Conservation (phyloP, 2,888 invertebrate genomes). For the Heteropelma amictum region DNA sequence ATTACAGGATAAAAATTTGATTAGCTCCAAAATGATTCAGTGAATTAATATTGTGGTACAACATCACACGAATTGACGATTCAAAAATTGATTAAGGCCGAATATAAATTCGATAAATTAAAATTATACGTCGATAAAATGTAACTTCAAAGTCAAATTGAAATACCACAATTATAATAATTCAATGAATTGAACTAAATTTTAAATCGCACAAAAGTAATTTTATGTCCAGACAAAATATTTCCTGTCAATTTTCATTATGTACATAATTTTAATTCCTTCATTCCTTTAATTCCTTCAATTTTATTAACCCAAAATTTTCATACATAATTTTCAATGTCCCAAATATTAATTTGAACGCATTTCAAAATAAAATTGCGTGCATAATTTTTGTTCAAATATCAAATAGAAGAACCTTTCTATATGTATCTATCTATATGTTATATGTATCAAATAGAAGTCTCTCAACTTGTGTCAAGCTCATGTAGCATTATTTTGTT, state of each 20-base stretch:
- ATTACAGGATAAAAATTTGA: neutral
- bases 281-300: neutral
- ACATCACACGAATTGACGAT: no score
- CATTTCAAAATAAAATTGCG: no score
- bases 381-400: neutral
- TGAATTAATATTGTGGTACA: no score
- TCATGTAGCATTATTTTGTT: neutral
- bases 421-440: neutral
- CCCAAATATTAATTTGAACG: neutral
- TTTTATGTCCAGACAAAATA: no score
- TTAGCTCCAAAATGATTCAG: no score
- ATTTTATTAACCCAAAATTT: neutral
- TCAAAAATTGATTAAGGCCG: neutral
- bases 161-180: no score
- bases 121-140: no score
- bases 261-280: no score
- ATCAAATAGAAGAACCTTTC: neutral
- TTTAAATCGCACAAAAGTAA: no score
- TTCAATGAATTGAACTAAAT: no score
- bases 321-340: neutral
- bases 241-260: no score
- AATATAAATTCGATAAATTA: neutral
- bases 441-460: neutral
- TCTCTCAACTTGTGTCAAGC: neutral
- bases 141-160: no score